These are phyloP conservation scores for Phasia obesa DNA, from an alignment of 2,888 invertebrate genomes.

Conservation along the genomic window DNA sequence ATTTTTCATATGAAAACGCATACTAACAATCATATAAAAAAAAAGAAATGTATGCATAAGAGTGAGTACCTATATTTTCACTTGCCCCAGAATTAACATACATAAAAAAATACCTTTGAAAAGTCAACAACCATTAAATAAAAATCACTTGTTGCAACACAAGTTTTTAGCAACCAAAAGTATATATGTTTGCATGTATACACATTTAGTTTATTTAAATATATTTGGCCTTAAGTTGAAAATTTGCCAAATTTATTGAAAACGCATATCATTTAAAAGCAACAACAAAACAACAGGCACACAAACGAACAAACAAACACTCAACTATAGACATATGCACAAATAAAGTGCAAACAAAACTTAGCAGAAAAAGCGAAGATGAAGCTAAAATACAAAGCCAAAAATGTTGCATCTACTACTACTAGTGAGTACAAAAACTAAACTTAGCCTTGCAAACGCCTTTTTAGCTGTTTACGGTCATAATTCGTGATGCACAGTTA, in stretches of 20 bases:
- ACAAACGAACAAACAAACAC: neutral
- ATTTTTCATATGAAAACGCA: neutral
- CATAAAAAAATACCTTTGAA: conserved; percentile 48
- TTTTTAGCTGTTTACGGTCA: conserved; percentile 67
- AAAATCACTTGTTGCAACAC: conserved; percentile 67
- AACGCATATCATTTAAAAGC: conserved; percentile 69
- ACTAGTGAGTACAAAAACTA: conserved; percentile 27
- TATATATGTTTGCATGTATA: neutral
- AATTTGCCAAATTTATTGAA: conserved; percentile 66
- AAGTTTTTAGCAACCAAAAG: conserved; percentile 34
- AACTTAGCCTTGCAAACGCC: conserved; percentile 61
- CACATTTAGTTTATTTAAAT: conserved; percentile 58
- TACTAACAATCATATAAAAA: neutral
- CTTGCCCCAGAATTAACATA: conserved; percentile 48
- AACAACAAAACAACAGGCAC: conserved; percentile 41
- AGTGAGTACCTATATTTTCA: conserved; percentile 27
- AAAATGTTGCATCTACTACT: conserved; percentile 29
- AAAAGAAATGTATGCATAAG: neutral
- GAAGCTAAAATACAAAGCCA: conserved; percentile 6
- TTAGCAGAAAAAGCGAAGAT: neutral
- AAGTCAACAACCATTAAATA: conserved; percentile 67
- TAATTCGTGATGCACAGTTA: conserved; percentile 72
- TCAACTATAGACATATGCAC: neutral
- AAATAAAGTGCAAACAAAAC: conserved; percentile 26
- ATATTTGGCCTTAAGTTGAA: conserved; percentile 64